Base-by-base conservation (phyloP, 2,113 vertebrate genomes). In the Halcyon malimbica region DNA sequence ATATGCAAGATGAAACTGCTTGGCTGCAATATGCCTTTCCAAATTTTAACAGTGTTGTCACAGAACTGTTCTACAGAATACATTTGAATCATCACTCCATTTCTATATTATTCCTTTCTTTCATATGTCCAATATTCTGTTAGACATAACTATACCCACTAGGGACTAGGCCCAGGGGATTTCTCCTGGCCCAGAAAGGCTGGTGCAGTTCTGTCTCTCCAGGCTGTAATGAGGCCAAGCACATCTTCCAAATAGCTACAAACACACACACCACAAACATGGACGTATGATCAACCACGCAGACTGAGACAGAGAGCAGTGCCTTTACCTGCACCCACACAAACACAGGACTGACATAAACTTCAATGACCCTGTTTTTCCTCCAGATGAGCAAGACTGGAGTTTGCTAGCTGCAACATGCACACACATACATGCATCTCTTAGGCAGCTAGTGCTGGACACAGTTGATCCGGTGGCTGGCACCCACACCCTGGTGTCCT, bases 161-260 rank as follows among this genome's bases (percentile, higher is more conserved):
- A 16, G 35, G 20, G 4, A 70, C 73, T 46, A 10, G 18, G 19
- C 13, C 29, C 19, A 48, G 25, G 35, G 16, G n/a, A 53, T 62
- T 71, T 74, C 26, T 53, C 7, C 17, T 68, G 14, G 23, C 15
- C 24, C 23, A 35, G 53, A 0, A 0, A 64, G 24, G 13, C 10
- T 81, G 19, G 4, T 39, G n/a, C 42, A 77, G 42, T 28, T 90
- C 48, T 50, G 7, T 57, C 23, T 73, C 37, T 67, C 42, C 19
- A 51, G 41, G 25, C 16, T 57, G 13, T 4, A 54, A 9, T 35
- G 53, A 84, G n/a, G 63, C 24, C 6, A 7, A 50, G 28, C 18
- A n/a, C 0, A 0, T 60, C 35, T 48, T 64, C n/a, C 54, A 42
- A 42, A 14, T 13, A 64, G 10, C 6, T 31, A 16, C 19, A 83